phyloP scores from a whole-genome alignment of 1,140 invertebrate species.

The Babylonia areolata region DNA sequence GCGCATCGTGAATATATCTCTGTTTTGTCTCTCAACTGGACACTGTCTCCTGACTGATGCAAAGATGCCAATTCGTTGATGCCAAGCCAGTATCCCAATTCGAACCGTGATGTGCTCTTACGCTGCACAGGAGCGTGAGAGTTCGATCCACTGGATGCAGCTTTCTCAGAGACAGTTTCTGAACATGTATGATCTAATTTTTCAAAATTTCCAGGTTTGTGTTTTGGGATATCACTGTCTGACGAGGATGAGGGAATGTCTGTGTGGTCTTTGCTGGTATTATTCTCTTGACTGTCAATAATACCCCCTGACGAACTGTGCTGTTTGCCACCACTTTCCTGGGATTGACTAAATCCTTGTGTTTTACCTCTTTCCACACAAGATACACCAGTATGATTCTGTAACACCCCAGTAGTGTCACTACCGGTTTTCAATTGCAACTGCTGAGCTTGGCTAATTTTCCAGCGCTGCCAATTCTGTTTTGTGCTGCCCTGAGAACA shows the following conservation, averaged over 20 bases:
- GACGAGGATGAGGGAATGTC: not conserved
- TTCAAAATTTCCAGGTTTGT: not conserved
- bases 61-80: not conserved
- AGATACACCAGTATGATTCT: not conserved
- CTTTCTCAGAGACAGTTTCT: no score
- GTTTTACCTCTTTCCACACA: not conserved
- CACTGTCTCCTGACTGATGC: not conserved
- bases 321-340: no score
- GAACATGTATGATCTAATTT: no score
- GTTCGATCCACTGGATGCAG: no score
- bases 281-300: not conserved
- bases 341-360: no score
- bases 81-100: not conserved
- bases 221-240: not conserved
- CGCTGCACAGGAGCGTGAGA: no score
- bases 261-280: not conserved
- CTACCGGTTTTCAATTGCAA: not conserved
- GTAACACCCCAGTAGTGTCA: not conserved
- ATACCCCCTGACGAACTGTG: not conserved
- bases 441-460: not conserved
- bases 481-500: conserved; percentile 10
- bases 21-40: not conserved
- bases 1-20: not conserved
- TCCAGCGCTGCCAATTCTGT: conserved; percentile 5
- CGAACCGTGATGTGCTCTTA: not conserved